phyloP scores from a whole-genome alignment of 2,888 invertebrate species.

The Drosophila barbarae region DNA sequence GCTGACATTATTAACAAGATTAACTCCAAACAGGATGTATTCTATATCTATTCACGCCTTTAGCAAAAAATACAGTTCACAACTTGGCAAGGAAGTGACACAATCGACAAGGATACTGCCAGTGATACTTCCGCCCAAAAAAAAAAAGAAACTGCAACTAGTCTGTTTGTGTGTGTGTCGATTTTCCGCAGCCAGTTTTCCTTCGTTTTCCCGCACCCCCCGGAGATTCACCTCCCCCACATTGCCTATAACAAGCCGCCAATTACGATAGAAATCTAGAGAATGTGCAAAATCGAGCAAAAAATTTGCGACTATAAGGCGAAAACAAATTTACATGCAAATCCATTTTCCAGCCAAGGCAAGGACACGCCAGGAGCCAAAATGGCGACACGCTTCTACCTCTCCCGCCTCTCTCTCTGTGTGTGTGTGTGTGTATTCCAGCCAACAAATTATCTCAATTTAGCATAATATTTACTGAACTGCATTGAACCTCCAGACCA shows the following conservation, averaged over 20 bases:
- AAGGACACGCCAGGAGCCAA: constrained; percentile 42
- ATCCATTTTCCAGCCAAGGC: constrained; percentile 50
- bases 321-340: constrained; percentile 70
- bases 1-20: not conserved
- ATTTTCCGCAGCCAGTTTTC: constrained; percentile 2
- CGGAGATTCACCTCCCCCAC: not conserved
- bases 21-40: not conserved
- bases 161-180: constrained; percentile 1
- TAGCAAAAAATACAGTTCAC: not conserved
- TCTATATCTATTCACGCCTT: not conserved
- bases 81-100: constrained; percentile 12
- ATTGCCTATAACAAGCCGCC: constrained; percentile 64
- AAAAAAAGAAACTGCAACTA: constrained; percentile 8
- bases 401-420: not conserved
- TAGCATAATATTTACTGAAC: constrained; percentile 73
- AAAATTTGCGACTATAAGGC: constrained; percentile 70
- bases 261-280: constrained; percentile 71
- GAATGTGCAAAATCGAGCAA: constrained; percentile 72
- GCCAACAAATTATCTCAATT: constrained; percentile 72
- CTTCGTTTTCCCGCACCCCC: not conserved
- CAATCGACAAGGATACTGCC: constrained; percentile 24
- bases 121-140: constrained; percentile 26
- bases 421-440: constrained; percentile 45
- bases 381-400: constrained; percentile 36
- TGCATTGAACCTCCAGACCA: constrained; percentile 61